These are phyloP conservation scores for Tretioscincus oriximinensis DNA, from an alignment of 2,113 vertebrate species.

Conservation along the genomic window DNA sequence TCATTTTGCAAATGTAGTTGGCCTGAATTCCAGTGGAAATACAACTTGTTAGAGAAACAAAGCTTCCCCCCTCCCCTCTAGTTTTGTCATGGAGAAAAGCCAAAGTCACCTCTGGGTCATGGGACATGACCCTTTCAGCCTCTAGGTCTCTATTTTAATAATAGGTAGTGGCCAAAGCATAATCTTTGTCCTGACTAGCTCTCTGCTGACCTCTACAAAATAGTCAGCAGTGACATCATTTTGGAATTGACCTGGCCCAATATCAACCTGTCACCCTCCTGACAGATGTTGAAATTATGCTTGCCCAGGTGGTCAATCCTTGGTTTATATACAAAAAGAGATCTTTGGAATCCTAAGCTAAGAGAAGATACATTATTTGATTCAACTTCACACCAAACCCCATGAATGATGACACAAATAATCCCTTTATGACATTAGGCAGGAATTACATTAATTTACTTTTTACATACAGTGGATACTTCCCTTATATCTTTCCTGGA, in stretches of 20 bases:
- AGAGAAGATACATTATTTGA: no score
- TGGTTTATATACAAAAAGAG: background rate
- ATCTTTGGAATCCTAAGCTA: no score
- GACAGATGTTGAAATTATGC: background rate
- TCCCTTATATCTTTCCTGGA: no score
- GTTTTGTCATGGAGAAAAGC: background rate
- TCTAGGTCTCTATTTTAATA: background rate
- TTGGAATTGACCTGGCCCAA: background rate
- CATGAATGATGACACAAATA: no score
- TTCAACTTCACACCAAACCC: no score
- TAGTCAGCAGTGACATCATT: background rate
- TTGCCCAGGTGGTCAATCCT: background rate
- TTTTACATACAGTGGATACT: no score
- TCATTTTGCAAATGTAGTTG: accelerated
- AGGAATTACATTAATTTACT: no score
- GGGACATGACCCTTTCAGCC: background rate
- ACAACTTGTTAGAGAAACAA: background rate
- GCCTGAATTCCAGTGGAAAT: background rate
- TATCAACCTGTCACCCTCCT: background rate
- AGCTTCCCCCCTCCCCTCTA: background rate
- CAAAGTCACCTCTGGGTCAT: background rate
- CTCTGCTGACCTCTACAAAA: background rate
- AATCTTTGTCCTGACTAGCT: background rate
- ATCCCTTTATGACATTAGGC: no score
- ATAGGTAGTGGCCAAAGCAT: background rate